Evolutionary conservation across 1,140 invertebrate genomes (phyloP).

Genomic region (Temnothorax longispinosus): DNA sequence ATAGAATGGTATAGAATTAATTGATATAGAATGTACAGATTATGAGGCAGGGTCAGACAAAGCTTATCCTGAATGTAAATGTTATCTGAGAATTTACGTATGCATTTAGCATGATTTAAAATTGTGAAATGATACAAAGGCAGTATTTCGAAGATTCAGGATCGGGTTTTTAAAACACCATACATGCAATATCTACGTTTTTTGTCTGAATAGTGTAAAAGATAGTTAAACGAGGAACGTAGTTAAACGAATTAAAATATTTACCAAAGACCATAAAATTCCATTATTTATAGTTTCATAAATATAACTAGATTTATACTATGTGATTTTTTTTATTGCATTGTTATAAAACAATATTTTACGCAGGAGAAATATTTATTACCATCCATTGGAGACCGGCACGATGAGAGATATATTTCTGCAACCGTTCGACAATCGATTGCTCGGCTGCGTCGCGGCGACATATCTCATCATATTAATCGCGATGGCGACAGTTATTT

Average conservation of each 20-base stretch:
- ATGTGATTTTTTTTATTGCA: not conserved
- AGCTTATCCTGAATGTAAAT: not conserved
- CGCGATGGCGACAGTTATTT: conserved; percentile 85
- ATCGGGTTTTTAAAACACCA: not conserved
- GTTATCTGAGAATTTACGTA: not conserved
- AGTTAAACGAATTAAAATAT: not conserved
- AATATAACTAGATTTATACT: not conserved
- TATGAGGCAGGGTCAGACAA: not conserved
- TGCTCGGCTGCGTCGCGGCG: conserved; percentile 85
- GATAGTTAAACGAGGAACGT: not conserved
- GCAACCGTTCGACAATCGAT: conserved; percentile 86
- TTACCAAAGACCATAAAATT: not conserved
- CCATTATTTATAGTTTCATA: not conserved
- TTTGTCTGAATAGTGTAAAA: not conserved
- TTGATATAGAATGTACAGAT: not conserved
- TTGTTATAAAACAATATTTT: not conserved
- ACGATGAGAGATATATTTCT: conserved; percentile 88
- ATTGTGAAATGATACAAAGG: not conserved
- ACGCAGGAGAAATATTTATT: conserved; percentile 88
- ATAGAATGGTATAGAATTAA: not conserved
- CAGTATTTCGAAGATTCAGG: not conserved
- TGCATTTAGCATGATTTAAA: not conserved
- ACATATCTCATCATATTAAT: conserved; percentile 85
- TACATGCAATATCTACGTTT: too few relatives aligned
- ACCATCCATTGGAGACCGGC: conserved; percentile 87